phyloP scores from a whole-genome alignment of 2,888 invertebrate species.

The Monopis laevigella region DNA sequence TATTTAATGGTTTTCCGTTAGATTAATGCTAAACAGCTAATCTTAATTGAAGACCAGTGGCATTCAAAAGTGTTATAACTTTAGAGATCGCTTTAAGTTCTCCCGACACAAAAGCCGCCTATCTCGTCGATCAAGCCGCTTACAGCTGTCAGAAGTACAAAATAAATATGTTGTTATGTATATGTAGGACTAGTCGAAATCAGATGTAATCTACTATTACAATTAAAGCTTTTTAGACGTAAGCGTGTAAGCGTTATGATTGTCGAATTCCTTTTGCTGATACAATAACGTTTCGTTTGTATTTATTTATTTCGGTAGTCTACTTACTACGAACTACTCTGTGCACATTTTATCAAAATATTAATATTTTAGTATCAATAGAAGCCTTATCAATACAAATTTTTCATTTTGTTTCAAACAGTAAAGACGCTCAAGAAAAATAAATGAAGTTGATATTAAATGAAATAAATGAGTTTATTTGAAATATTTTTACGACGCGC shows the following conservation, averaged over 20 bases:
- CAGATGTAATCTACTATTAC: slow-evolving; percentile 66
- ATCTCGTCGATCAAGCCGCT: slow-evolving; percentile 52
- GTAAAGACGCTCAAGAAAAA: too few species aligned
- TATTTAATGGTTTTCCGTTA: not conserved
- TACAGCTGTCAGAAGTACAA: slow-evolving; percentile 60
- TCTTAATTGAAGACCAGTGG: slow-evolving; percentile 41
- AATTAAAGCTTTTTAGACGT: slow-evolving; percentile 57
- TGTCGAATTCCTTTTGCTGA: not conserved
- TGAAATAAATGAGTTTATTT: too few species aligned
- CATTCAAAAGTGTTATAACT: slow-evolving; percentile 30
- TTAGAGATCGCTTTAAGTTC: slow-evolving; percentile 26
- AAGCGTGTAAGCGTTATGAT: slow-evolving; percentile 27
- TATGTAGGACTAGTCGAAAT: slow-evolving; percentile 48
- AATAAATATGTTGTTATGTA: slow-evolving; percentile 64
- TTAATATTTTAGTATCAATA: too few species aligned
- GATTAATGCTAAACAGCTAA: not conserved
- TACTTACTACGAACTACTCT: too few species aligned
- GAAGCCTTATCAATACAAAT: too few species aligned
- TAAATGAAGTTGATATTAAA: too few species aligned
- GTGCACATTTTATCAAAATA: too few species aligned
- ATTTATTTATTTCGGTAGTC: too few species aligned
- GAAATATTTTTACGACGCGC: too few species aligned
- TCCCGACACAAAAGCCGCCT: slow-evolving; percentile 18
- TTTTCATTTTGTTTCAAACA: too few species aligned
- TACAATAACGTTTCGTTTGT: too few species aligned